Conservation (phyloP, 2,113 vertebrate genomes). For the Natator depressus region DNA sequence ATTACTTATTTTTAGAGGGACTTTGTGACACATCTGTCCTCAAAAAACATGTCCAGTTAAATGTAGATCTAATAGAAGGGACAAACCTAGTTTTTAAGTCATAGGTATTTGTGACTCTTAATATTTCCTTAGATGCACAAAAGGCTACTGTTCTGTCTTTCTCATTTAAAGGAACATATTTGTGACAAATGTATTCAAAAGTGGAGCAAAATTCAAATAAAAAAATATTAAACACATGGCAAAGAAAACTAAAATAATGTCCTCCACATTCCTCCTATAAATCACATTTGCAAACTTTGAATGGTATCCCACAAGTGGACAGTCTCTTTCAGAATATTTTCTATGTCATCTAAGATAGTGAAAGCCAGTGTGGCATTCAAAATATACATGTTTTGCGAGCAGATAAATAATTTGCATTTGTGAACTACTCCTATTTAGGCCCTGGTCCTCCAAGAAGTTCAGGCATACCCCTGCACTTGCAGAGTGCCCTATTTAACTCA, state of each 20-base stretch:
- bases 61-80: background rate
- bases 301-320: background rate
- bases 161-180: background rate
- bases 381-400: background rate
- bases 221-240: background rate
- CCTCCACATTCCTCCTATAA: background rate
- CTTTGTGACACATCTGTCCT: background rate
- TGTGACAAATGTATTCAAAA: background rate
- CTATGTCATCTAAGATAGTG: background rate
- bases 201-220: background rate
- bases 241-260: background rate
- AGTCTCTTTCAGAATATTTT: background rate
- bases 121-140: background rate
- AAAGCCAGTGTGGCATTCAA: background rate
- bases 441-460: background rate
- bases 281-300: background rate
- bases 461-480: background rate
- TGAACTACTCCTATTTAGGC: background rate
- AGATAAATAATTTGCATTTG: background rate
- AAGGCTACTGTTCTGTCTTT: background rate
- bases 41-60: background rate
- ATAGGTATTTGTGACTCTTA: background rate
- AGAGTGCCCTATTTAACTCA: background rate
- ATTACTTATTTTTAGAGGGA: conserved; percentile 1
- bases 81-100: background rate